Evolutionary conservation across 2,113 vertebrate species (phyloP).

Genomic region (Chloropsis cyanopogon): DNA sequence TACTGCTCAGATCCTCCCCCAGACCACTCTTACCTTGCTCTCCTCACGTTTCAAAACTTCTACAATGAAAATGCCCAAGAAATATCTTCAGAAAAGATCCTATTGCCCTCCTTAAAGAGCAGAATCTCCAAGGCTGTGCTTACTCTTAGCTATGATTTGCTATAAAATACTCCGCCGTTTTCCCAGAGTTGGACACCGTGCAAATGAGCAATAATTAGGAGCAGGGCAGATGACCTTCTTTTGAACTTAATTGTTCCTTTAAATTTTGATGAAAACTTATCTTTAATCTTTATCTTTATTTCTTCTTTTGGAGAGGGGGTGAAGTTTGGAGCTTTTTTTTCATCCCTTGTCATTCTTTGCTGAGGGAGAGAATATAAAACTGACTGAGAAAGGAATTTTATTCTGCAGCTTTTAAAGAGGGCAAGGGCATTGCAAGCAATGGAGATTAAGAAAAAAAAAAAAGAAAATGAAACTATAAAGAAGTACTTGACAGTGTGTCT

Average conservation of each 20-base stretch:
- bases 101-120: neutral
- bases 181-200: neutral
- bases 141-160: neutral
- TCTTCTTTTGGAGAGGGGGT: neutral
- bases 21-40: neutral
- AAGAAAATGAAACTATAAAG: slow-evolving; percentile 71
- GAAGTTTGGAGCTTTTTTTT: neutral
- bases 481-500: slow-evolving; percentile 70
- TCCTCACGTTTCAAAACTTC: neutral
- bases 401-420: slow-evolving; percentile 28
- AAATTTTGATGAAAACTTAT: neutral
- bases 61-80: neutral
- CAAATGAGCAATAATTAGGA: neutral
- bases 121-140: neutral
- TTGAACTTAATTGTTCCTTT: neutral
- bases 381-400: slow-evolving; percentile 13
- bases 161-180: neutral
- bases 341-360: neutral
- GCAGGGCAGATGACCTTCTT: neutral
- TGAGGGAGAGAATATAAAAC: neutral
- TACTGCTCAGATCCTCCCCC: neutral
- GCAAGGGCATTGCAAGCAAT: slow-evolving; percentile 59
- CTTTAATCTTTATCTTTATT: neutral
- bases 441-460: neutral
- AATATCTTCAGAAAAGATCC: neutral